Conservation (phyloP, 2,797 vertebrate species). For the Taeniopygia guttata region DNA sequence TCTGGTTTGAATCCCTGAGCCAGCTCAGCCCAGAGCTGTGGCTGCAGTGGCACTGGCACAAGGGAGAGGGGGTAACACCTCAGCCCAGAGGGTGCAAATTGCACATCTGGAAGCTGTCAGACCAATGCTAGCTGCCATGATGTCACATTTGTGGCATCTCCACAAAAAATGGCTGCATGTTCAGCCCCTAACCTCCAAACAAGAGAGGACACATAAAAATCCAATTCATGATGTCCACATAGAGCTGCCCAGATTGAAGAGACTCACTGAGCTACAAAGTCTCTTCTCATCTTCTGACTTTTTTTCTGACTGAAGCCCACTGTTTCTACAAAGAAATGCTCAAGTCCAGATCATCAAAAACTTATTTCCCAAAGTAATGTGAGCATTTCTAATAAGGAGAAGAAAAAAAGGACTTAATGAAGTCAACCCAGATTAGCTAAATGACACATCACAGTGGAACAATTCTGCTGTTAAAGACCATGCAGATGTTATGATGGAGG, state of each 20-base stretch:
- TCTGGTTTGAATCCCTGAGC: not conserved
- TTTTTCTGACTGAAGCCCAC: not conserved
- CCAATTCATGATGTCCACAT: not conserved
- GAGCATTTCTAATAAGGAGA: not conserved
- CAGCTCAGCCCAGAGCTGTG: not conserved
- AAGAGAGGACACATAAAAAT: not conserved
- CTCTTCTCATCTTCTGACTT: not conserved
- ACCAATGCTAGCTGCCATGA: not conserved
- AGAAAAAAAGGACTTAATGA: not conserved
- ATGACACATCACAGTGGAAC: not conserved
- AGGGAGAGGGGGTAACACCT: not conserved
- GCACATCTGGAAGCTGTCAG: not conserved
- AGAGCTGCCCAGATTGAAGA: not conserved
- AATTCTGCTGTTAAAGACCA: slow-evolving; percentile 47
- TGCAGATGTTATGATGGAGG: slow-evolving; percentile 33
- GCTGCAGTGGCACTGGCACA: rapidly evolving
- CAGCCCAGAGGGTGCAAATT: not conserved
- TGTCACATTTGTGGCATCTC: not conserved
- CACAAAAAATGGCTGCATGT: not conserved
- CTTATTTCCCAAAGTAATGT: not conserved
- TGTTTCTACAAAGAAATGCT: not conserved
- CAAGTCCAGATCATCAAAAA: not conserved
- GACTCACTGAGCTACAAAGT: not conserved
- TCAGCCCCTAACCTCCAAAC: not conserved
- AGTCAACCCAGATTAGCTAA: slow-evolving; percentile 9